Conservation (phyloP, 2,113 vertebrate species). For the Hiodon tergisus region DNA sequence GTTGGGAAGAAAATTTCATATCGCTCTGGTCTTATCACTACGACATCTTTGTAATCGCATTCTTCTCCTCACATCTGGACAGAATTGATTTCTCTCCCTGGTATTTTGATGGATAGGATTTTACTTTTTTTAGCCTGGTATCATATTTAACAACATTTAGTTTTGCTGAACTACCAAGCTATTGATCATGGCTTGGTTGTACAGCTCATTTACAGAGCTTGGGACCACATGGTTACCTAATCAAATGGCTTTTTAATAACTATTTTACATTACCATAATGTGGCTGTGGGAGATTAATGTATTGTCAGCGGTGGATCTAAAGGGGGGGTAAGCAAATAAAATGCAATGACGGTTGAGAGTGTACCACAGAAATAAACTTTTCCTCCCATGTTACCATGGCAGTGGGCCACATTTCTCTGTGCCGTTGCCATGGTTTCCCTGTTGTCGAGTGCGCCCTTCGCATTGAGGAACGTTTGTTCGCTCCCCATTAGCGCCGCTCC, state of each 20-base stretch:
- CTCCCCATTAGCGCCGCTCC: background rate
- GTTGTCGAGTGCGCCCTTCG: background rate
- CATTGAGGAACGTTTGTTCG: background rate
- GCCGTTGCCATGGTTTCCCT: conserved; percentile 26
- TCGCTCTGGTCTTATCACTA: background rate
- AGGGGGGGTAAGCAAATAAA: background rate
- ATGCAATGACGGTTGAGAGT: background rate
- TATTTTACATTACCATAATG: conserved; percentile 17
- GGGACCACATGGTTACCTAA: conserved; percentile 16
- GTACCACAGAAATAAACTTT: conserved; percentile 26
- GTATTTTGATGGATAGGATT: background rate
- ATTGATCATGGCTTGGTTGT: conserved; percentile 3
- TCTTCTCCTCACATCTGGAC: conserved; percentile 7
- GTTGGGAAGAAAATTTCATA: background rate
- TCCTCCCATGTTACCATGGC: conserved; percentile 19
- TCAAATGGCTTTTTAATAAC: conserved; percentile 27
- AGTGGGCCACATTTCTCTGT: conserved; percentile 6
- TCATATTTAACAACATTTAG: too few relatives aligned
- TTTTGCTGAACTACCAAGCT: conserved; percentile 1
- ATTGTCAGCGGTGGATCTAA: conserved; percentile 19
- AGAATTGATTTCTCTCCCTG: background rate
- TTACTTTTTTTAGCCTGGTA: too few relatives aligned
- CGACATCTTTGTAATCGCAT: background rate
- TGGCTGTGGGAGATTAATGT: conserved; percentile 20
- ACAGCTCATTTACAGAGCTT: conserved; percentile 10